A percentile compares a stretch with the other conserved stretches of the same genome.
Evolutionary conservation across 2,113 vertebrate genomes (phyloP).

Genomic region (Stercorarius parasiticus): DNA sequence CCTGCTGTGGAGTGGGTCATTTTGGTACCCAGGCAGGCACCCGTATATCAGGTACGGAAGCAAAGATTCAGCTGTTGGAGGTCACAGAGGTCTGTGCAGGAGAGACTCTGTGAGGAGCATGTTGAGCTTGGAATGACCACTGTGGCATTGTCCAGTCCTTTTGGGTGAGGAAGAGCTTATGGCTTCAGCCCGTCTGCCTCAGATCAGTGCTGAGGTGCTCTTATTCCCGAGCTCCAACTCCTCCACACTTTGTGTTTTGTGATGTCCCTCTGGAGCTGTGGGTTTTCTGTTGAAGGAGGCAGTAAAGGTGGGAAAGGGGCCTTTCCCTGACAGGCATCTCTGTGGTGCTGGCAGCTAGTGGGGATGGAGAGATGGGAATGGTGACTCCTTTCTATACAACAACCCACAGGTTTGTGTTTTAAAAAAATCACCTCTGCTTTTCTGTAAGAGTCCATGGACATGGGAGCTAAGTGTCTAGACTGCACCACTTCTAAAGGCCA

Average conservation of each 20-base stretch:
- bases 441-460: background rate
- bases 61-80: background rate
- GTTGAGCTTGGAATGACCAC: background rate
- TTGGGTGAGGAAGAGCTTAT: background rate
- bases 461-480: background rate
- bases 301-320: background rate
- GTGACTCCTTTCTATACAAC: background rate
- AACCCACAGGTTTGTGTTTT: background rate
- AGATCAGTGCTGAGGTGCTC: background rate
- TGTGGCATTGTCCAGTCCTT: background rate
- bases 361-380: background rate
- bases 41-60: background rate
- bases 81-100: background rate
- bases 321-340: background rate
- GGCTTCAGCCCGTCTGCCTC: background rate
- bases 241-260: background rate
- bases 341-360: background rate
- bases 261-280: background rate
- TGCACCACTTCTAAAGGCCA: background rate
- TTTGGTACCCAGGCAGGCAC: background rate
- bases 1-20: background rate
- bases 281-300: background rate
- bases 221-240: background rate
- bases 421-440: background rate
- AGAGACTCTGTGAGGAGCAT: background rate